Percentiles rank a stretch among this genome's conserved stretches.
These are phyloP conservation scores for Aradus depressus DNA, from an alignment of 2,888 invertebrate species.

Conservation along the genomic window DNA sequence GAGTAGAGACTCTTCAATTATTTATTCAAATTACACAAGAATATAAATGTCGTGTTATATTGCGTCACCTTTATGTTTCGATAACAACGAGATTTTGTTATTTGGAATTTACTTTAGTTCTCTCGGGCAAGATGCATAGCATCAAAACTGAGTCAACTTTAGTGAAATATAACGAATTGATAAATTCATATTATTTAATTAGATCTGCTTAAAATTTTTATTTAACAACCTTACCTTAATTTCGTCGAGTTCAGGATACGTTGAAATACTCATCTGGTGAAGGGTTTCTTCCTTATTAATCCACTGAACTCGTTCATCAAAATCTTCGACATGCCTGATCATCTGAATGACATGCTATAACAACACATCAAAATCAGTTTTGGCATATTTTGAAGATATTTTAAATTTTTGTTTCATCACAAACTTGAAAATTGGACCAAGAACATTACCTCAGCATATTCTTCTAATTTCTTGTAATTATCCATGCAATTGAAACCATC, in stretches of 20 bases:
- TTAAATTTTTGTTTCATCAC: neutral
- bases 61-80: too few relatives aligned
- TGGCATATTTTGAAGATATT: too few relatives aligned
- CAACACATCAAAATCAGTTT: neutral
- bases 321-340: constrained; percentile 59
- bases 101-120: too few relatives aligned
- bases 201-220: too few relatives aligned
- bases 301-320: constrained; percentile 67
- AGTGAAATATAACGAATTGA: neutral
- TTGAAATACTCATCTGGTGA: constrained; percentile 66
- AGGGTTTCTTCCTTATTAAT: constrained; percentile 81
- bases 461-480: constrained; percentile 59
- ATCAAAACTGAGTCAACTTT: too few relatives aligned
- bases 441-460: constrained; percentile 46
- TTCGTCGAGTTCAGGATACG: constrained; percentile 68
- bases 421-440: neutral
- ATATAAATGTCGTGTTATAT: too few relatives aligned
- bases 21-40: too few relatives aligned
- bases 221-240: constrained; percentile 42
- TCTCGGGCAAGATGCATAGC: too few relatives aligned
- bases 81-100: too few relatives aligned
- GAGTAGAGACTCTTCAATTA: too few relatives aligned
- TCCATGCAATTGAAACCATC: constrained; percentile 75
- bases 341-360: constrained; percentile 62
- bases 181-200: neutral